Conservation (phyloP, 2,888 invertebrate genomes). For the Fabriciana adippe region DNA sequence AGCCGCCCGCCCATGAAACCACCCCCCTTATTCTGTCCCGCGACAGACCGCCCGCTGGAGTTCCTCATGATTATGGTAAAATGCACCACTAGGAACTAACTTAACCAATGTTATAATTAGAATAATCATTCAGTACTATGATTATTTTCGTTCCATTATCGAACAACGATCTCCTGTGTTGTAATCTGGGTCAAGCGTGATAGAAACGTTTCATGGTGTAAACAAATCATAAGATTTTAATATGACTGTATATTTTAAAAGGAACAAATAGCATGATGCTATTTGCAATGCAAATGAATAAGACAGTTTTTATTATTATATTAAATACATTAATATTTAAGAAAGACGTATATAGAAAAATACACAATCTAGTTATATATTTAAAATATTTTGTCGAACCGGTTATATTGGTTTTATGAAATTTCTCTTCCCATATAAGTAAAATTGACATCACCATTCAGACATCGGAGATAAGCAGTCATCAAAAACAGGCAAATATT, state of each 20-base stretch:
- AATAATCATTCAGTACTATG: background rate
- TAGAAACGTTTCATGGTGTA: conserved; percentile 28
- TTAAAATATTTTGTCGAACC: conserved; percentile 7
- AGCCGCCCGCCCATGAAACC: conserved; percentile 74
- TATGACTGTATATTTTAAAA: conserved; percentile 1
- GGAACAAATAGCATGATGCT: background rate
- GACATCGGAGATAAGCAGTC: background rate
- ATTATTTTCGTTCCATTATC: conserved; percentile 36
- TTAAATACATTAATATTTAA: background rate
- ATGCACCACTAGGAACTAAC: conserved; percentile 14
- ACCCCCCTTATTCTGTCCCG: conserved; percentile 45
- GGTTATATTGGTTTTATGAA: conserved; percentile 13
- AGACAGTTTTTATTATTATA: background rate
- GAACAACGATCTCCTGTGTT: conserved; percentile 51
- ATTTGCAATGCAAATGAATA: background rate
- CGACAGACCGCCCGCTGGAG: conserved; percentile 26
- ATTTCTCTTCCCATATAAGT: conserved; percentile 9
- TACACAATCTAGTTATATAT: background rate
- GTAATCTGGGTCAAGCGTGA: conserved; percentile 55
- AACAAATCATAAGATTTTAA: conserved; percentile 26
- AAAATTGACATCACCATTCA: background rate
- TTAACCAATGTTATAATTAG: background rate
- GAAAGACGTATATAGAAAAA: background rate
- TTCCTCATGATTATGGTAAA: conserved; percentile 15
- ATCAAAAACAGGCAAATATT: conserved; percentile 1